Evolutionary conservation across 2,888 invertebrate species (phyloP), one percentile per base, ranked within the genome.

Genomic region (Habrosyne pyritoides): DNA sequence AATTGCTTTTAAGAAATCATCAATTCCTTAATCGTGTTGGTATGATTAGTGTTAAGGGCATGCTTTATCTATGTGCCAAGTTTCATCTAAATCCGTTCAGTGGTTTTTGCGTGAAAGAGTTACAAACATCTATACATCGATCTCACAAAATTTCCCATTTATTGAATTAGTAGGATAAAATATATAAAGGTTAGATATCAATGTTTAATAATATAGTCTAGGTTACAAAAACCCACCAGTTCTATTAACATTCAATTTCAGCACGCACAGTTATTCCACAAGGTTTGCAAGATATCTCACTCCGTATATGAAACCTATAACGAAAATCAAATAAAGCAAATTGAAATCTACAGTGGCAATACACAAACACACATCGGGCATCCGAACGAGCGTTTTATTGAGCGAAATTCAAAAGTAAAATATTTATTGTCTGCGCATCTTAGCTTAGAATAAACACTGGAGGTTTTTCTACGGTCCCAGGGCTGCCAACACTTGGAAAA

Each of bases 271-370:
- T n/a, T 36, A n/a, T 36, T 36, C 36, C n/a, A 36, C 36, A 36
- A 36, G 14, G 36, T 36, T n/a, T 36, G 36, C n/a, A 33, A 33
- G 33, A 33, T 30, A 24, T 24, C 49, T 61, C 67, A 55, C 61
- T 60, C 55, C 55, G 63, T 61, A 64, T 57, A 64, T 67, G 68
- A 71, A 68, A 69, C 71, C 68, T 61, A 80, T 78, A 81, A 78
- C 74, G 78, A 80, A 83, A 81, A 85, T 81, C 84, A 86, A 87
- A 86, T 78, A 85, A 70, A 81, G 77, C 79, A 83, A 85, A 85
- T 85, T 85, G 85, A 82, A 85, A 83, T 73, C 76, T 73, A 73
- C 75, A 75, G 75, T 71, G 68, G 69, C 65, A 49, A 64, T 67
- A 69, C 69, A 71, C 76, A 76, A 60, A 71, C 73, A 79, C 82